Percentiles rank a stretch among this genome's conserved stretches.
Evolutionary conservation across 2,113 vertebrate species (phyloP).

Genomic region (Pygoscelis adeliae): DNA sequence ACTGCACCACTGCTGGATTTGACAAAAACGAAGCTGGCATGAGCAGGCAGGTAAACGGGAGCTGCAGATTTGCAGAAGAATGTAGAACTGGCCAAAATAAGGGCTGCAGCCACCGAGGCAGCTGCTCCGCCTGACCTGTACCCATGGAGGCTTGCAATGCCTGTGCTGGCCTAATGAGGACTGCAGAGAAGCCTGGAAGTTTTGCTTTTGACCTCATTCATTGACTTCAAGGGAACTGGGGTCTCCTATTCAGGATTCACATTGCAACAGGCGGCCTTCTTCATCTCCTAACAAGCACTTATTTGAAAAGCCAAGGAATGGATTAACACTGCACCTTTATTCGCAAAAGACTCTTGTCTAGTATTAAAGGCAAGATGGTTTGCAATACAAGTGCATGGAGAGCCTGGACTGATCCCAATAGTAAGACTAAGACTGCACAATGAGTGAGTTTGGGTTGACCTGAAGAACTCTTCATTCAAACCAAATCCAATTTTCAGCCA

Average conservation of each 20-base stretch:
- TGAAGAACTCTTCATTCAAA: neutral
- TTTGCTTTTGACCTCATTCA: neutral
- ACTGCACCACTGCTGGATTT: neutral
- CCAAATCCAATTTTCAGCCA: neutral
- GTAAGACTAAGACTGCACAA: neutral
- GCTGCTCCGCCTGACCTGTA: neutral
- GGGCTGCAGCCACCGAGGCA: neutral
- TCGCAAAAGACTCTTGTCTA: neutral
- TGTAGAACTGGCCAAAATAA: neutral
- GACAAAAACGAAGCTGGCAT: accelerated
- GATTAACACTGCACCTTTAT: neutral
- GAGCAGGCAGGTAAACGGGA: neutral
- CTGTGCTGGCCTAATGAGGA: neutral
- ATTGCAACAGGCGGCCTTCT: neutral
- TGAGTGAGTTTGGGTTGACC: neutral
- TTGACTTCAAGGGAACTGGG: neutral
- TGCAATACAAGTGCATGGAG: neutral
- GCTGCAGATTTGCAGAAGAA: neutral
- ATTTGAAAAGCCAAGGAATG: neutral
- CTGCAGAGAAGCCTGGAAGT: neutral
- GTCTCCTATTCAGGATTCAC: neutral
- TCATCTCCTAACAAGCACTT: neutral
- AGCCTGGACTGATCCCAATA: accelerated
- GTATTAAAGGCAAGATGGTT: neutral
- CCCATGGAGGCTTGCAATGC: neutral